A percentile compares a stretch with the other conserved stretches of the same genome.
phyloP scores from a whole-genome alignment of 2,113 vertebrate species.

The Gasterosteus nipponicus region DNA sequence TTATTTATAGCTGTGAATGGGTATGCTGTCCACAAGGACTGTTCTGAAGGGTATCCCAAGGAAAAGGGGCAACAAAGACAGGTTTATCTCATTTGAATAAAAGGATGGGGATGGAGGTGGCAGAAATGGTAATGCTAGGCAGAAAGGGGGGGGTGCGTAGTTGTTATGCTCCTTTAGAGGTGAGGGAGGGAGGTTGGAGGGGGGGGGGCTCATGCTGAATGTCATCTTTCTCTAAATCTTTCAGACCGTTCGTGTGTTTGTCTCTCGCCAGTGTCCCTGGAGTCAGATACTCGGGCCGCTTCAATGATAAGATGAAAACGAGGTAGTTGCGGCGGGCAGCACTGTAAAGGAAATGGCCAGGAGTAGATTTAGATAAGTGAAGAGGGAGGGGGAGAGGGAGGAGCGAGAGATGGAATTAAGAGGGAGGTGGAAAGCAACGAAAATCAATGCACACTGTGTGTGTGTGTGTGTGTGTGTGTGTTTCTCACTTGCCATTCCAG shows the following conservation, averaged over 20 bases:
- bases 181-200: background rate
- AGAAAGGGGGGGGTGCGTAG: conserved; percentile 20
- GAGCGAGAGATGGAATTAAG: conserved; percentile 54
- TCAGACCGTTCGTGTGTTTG: conserved; percentile 20
- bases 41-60: conserved; percentile 81
- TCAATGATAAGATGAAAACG: conserved; percentile 10
- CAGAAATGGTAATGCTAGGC: conserved; percentile 41
- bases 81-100: conserved; percentile 72
- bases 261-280: background rate
- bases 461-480: conserved; percentile 53
- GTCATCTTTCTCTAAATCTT: conserved; percentile 38
- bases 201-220: conserved; percentile 1
- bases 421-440: conserved; percentile 15
- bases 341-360: conserved; percentile 55
- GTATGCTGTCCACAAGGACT: conserved; percentile 80
- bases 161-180: conserved; percentile 21
- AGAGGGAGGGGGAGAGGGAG: conserved; percentile 45
- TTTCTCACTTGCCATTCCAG: conserved; percentile 81
- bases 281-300: conserved; percentile 34
- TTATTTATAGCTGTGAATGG: conserved; percentile 84
- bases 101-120: conserved; percentile 52
- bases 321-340: conserved; percentile 43
- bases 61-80: conserved; percentile 69
- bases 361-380: conserved; percentile 66
- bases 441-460: conserved; percentile 47